Evolutionary conservation across 2,888 invertebrate genomes (phyloP), one percentile per base, ranked within the genome.

Genomic region (Scrobipalpa costella): DNA sequence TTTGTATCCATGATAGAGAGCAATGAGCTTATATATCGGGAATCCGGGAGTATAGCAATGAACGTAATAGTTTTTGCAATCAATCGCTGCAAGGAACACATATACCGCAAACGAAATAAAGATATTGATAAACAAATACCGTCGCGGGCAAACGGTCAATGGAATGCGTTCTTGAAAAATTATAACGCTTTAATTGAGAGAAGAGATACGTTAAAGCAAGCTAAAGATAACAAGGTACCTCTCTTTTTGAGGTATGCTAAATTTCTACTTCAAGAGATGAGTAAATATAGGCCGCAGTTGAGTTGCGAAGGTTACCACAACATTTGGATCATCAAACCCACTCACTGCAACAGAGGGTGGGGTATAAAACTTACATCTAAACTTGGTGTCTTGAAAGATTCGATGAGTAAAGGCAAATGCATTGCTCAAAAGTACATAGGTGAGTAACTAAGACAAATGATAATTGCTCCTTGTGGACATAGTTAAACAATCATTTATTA

Each of bases 361-460:
- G 98, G 97, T 2, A 98, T 98, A 68, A 93, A 94, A 68, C 94
- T 98, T 81, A 95, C 95, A 71, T 94, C 95, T 73, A 94, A 94
- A 68, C 86, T 97, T 65, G 93, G 94, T 64, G 94, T 95, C 57
- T 96, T 98, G 69, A 85, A 95, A 65, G 93, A 94, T 52, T 87
- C 93, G 72, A 83, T 94, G 2, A 90, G 90, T 34, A 92, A 88
- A 62, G 92, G 93, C 62, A 93, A 94, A 88, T 97, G 95, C 83
- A 94, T 98, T 33, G 94, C 97, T 7, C 98, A 98, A 83, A 98
- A 98, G 88, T 98, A 98, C 79, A 96, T 98, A 69, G 97, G 97
- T 96, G 85, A 78, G 85, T 27, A 5, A 1, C 44, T 27, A 27
- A n/a, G 27, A 27, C 5, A 27, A 27, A 27, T 27, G 27, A 3